Evolutionary conservation across 2,113 vertebrate genomes (phyloP).

Genomic region (Macroglossus sobrinus): DNA sequence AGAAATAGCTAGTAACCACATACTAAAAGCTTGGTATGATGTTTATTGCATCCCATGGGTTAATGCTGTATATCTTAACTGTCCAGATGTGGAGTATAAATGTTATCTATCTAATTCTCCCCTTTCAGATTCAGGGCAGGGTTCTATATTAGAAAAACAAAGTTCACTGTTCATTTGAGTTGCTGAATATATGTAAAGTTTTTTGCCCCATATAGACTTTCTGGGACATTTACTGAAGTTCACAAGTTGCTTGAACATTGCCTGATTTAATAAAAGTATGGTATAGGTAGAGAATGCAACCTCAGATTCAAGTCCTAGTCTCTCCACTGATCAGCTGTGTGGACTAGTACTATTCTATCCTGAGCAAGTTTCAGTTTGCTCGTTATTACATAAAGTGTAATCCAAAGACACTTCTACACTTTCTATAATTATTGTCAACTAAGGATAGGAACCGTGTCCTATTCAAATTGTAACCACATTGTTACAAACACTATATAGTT

Average conservation of each 20-base stretch:
- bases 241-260: not conserved
- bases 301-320: not conserved
- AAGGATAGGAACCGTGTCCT: not conserved
- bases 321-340: not conserved
- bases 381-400: not conserved
- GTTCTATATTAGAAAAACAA: not conserved
- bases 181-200: not conserved
- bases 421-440: not conserved
- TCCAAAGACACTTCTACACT: not conserved
- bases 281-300: not conserved
- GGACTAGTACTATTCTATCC: not conserved
- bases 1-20: not conserved
- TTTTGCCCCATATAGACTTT: not conserved
- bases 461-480: not conserved
- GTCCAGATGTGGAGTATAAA: not conserved
- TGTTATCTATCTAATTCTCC: not conserved
- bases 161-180: not conserved
- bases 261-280: not conserved
- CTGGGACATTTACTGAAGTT: not conserved
- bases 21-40: not conserved
- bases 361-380: not conserved
- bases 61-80: constrained; percentile 2
- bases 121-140: not conserved
- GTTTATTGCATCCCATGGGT: not conserved
- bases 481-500: not conserved